A percentile compares a stretch with the other conserved stretches of the same genome.
Evolutionary conservation across 2,797 vertebrate genomes (phyloP).

Genomic region (Helostoma temminkii): DNA sequence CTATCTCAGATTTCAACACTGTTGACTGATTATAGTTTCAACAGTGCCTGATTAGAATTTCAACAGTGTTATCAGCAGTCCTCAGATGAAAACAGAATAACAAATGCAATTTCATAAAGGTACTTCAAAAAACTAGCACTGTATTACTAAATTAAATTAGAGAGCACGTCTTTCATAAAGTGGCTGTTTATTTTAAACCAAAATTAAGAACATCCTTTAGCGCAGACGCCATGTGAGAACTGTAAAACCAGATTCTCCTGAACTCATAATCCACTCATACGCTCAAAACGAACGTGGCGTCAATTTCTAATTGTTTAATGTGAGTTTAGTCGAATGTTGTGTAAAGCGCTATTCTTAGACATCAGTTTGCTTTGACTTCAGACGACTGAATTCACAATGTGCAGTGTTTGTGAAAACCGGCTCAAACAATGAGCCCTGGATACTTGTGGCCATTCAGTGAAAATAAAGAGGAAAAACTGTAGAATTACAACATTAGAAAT

Average conservation of each 20-base stretch:
- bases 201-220: too few relatives aligned
- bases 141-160: too few relatives aligned
- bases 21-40: slow-evolving; percentile 38
- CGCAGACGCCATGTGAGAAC: slow-evolving; percentile 6
- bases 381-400: slow-evolving; percentile 28
- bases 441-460: slow-evolving; percentile 8
- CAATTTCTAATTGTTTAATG: slow-evolving; percentile 9
- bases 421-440: slow-evolving; percentile 55
- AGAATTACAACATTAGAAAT: slow-evolving; percentile 27
- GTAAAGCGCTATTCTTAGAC: slow-evolving; percentile 32
- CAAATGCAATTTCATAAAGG: neutral
- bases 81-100: slow-evolving; percentile 13
- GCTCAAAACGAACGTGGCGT: slow-evolving; percentile 19
- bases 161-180: too few relatives aligned
- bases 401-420: slow-evolving; percentile 7
- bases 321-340: slow-evolving; percentile 28
- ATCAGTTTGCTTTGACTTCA: slow-evolving; percentile 15
- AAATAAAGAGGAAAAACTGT: slow-evolving; percentile 4
- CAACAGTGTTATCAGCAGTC: slow-evolving; percentile 18
- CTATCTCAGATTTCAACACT: slow-evolving; percentile 37
- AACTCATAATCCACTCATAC: slow-evolving; percentile 28
- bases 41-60: slow-evolving; percentile 27
- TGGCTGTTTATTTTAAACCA: too few relatives aligned
- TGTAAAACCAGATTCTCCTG: neutral
- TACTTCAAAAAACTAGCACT: too few relatives aligned